Evolutionary conservation across 2,113 vertebrate species (phyloP), one percentile per base, ranked within the genome.

Genomic region (Menura novaehollandiae): DNA sequence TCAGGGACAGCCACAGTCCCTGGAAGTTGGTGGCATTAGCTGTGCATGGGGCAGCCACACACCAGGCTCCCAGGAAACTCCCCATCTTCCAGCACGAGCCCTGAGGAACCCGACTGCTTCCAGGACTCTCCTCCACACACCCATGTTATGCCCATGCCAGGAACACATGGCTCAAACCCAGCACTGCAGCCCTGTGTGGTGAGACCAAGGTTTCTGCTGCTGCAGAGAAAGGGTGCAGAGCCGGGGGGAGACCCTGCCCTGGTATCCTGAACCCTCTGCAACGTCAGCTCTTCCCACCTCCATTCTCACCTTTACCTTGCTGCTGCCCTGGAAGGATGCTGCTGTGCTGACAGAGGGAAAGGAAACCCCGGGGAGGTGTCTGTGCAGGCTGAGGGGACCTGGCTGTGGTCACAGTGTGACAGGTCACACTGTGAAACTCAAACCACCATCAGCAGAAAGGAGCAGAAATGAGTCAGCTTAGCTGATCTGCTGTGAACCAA

Each of bases 91-190:
- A 80, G 43, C 47, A 13, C 0, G 1, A 72, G 39, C n/a, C 44
- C 53, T 5, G 46, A 74, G 39, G 75, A 37, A 32, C 76, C 44
- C 4, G 1, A 2, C 5, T 13, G 72, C 39, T 35, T 28, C 33
- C 72, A 63, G 62, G 33, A 20, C 41, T 33, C 44, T 55, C 56
- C 46, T n/a, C 71, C 66, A 23, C 16, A 9, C 2, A 3, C 14
- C 32, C 41, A 16, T 0, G 0, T 13, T 5, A 8, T 1, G 8
- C 37, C 63, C 17, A 1, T 0, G 15, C 24, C 39, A 14, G 6
- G 6, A 67, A 16, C 14, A 1, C 19, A 0, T 0, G 3, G 17
- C 1, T 72, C 74, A 81, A 49, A 35, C 9, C 46, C 11, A 0
- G 41, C 43, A 7, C 43, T 10, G 8, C 41, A 92, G 22, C 59